A percentile compares a stretch with the other conserved stretches of the same genome.
Conservation (phyloP, 37 sponge, comb jelly and placozoan genomes). For the Ephydatia muelleri region DNA sequence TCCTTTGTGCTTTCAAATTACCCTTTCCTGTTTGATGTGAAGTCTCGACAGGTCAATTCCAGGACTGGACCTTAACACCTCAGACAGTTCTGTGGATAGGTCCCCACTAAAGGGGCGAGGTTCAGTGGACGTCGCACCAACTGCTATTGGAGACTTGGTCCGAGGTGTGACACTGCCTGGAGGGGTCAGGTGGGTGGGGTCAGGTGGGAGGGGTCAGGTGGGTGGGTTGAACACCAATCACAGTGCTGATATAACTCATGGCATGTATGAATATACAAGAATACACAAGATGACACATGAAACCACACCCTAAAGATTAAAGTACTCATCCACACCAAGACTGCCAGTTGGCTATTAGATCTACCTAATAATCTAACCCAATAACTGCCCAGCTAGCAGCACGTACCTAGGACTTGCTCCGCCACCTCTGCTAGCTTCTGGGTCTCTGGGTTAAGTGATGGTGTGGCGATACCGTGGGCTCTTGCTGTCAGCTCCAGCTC, state of each 20-base stretch:
- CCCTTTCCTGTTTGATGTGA: constrained; percentile 56
- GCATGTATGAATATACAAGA: too few relatives aligned
- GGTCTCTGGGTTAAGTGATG: constrained; percentile 80
- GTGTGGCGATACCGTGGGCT: constrained; percentile 81
- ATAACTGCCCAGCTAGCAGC: not conserved
- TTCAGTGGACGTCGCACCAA: constrained; percentile 25
- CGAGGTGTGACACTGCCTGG: constrained; percentile 45
- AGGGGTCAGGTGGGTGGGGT: too few relatives aligned
- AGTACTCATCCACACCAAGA: too few relatives aligned
- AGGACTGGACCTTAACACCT: constrained; percentile 60
- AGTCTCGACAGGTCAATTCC: constrained; percentile 68
- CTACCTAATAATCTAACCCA: not conserved
- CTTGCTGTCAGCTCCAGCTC: constrained; percentile 84
- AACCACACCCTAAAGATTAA: too few relatives aligned
- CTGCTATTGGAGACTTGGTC: constrained; percentile 20
- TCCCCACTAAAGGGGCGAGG: constrained; percentile 18
- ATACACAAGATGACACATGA: too few relatives aligned
- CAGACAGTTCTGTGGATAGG: constrained; percentile 28
- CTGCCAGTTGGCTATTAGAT: too few relatives aligned
- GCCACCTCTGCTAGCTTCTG: constrained; percentile 75
- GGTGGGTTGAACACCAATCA: too few relatives aligned
- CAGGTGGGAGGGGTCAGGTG: too few relatives aligned
- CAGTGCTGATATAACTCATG: too few relatives aligned
- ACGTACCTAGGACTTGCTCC: constrained; percentile 56
- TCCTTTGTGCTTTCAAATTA: not conserved